Conservation (phyloP, 2,888 invertebrate species). For the Synergus laeviventris region DNA sequence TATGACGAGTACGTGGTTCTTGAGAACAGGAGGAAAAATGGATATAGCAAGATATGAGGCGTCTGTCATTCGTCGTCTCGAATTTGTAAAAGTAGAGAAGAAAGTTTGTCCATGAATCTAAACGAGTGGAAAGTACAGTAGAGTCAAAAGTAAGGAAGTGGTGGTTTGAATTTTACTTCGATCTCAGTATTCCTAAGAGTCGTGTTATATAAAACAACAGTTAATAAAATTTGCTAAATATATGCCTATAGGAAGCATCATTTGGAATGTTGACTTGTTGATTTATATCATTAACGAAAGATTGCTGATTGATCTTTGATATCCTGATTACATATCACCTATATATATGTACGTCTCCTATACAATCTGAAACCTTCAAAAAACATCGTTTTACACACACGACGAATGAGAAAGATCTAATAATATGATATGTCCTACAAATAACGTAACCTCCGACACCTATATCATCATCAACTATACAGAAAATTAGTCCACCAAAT, state of each 20-base stretch:
- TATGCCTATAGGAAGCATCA: not conserved
- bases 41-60: conserved; percentile 59
- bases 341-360: too few species aligned
- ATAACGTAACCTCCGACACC: not conserved
- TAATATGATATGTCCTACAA: not conserved
- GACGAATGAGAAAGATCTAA: not conserved
- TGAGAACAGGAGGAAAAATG: conserved; percentile 58
- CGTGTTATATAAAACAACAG: too few species aligned
- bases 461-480: not conserved
- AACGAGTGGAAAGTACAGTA: conserved; percentile 10
- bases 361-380: too few species aligned
- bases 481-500: not conserved
- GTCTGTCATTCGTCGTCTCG: conserved; percentile 59
- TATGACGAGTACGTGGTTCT: conserved; percentile 74
- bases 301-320: too few species aligned
- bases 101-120: conserved; percentile 28
- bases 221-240: not conserved
- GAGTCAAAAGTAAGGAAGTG: conserved; percentile 4
- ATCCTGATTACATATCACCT: too few species aligned
- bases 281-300: too few species aligned
- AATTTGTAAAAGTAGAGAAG: conserved; percentile 8
- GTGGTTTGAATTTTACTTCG: not conserved
- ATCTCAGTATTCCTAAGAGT: not conserved
- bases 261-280: not conserved
- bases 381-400: too few species aligned